phyloP scores from a whole-genome alignment of 2,797 vertebrate genomes.

The Bradypodion pumilum region DNA sequence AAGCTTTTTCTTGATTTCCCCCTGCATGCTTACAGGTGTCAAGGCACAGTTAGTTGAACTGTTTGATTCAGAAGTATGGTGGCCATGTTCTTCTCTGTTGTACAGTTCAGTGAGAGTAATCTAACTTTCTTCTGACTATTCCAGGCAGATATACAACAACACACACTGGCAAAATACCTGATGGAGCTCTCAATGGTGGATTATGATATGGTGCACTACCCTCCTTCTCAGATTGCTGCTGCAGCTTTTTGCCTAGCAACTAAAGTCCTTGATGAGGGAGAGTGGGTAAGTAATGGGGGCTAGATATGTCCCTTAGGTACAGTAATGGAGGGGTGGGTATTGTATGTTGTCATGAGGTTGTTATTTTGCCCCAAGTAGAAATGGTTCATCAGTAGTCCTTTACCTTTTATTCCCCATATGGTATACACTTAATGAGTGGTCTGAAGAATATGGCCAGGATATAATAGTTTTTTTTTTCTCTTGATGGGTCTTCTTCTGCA shows the following conservation, averaged over 20 bases:
- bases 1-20: background rate
- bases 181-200: slow-evolving; percentile 87
- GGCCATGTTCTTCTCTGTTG: background rate
- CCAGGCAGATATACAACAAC: slow-evolving; percentile 74
- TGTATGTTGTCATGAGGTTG: too few relatives aligned
- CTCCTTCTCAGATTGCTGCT: slow-evolving; percentile 83
- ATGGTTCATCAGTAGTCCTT: background rate
- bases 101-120: background rate
- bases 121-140: slow-evolving; percentile 4
- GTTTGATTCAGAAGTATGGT: background rate
- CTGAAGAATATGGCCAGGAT: background rate
- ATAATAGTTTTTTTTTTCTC: background rate
- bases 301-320: background rate
- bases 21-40: background rate
- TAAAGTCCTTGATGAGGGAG: slow-evolving; percentile 78
- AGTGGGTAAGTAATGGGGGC: slow-evolving; percentile 79
- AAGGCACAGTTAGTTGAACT: background rate
- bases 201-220: slow-evolving; percentile 85
- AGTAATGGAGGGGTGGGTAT: background rate
- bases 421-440: background rate
- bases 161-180: slow-evolving; percentile 85
- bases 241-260: slow-evolving; percentile 83
- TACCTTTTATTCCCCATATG: background rate
- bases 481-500: background rate
- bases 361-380: background rate